Evolutionary conservation across 2,797 vertebrate species (phyloP), one percentile per base, ranked within the genome.

Genomic region (Mallotus villosus): DNA sequence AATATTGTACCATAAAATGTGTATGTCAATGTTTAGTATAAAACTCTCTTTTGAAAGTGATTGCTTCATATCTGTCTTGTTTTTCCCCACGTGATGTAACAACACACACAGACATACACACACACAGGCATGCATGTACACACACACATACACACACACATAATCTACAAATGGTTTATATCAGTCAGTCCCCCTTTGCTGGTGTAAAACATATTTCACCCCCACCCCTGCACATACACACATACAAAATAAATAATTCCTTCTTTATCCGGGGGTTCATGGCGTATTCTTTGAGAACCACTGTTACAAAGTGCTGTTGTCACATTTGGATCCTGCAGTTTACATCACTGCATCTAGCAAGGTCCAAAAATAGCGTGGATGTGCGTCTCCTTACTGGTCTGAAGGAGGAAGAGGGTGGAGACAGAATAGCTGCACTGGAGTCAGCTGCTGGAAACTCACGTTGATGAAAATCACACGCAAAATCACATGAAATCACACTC

Each of bases 21-120:
- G 83, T 89, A 87, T 80, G 83, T 89, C 82, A 87, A 85, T 91
- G 88, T 90, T 90, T 89, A 84, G 78, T 85, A 77, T 75, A 84
- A 84, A 79, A 76, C 49, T 68, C 74, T 27, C 17, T 63, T 63
- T 14, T 27, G 17, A 53, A 67, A 53, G 46, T n/a, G 22, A 72
- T 29, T 77, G 70, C 67, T 68, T 57, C 5, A 63, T 27, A 66
- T 66, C 46, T 9, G 74, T 67, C 55, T 9, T 71, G 78, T 81
- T 82, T 68, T 57, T 69, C 67, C 77, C 74, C 46, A 63, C 32
- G 8, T 11, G 19, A 6, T n/a, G 6, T 3, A 19, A 19, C n/a
- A 19, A n/a, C 55, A 19, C 19, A 11, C 27, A 4, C 17, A 25
- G 16, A 27, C 24, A 67, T 12, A 27, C 64, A 53, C 46, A n/a